Percentiles rank a stretch among this genome's conserved stretches.
phyloP scores from a whole-genome alignment of 2,113 vertebrate genomes.

The Brachionichthys hirsutus region DNA sequence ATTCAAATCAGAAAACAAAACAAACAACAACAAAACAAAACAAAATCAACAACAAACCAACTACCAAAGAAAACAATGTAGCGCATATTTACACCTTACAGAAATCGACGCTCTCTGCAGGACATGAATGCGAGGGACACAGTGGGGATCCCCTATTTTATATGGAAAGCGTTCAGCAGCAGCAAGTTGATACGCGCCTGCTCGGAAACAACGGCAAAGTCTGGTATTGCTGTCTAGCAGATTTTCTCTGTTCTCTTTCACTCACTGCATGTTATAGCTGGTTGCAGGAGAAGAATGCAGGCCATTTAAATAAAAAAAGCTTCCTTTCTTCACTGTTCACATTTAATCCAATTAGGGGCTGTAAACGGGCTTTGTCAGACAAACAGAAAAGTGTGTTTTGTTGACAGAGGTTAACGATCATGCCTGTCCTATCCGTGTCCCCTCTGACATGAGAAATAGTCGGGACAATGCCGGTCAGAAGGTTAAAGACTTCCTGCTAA shows the following conservation, averaged over 20 bases:
- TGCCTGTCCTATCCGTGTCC: slow-evolving; percentile 29
- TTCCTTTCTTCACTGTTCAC: slow-evolving; percentile 33
- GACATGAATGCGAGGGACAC: slow-evolving; percentile 54
- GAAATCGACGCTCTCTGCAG: slow-evolving; percentile 62
- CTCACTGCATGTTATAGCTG: slow-evolving; percentile 9
- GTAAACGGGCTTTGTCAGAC: slow-evolving; percentile 49
- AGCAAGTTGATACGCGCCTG: slow-evolving; percentile 34
- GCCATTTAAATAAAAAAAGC: slow-evolving; percentile 46
- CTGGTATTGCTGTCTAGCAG: slow-evolving; percentile 59
- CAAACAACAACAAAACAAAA: too few relatives aligned
- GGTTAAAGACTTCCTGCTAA: slow-evolving; percentile 68
- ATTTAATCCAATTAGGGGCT: slow-evolving; percentile 62
- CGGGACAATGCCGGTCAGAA: slow-evolving; percentile 53
- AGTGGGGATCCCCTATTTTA: slow-evolving; percentile 36
- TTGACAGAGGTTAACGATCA: slow-evolving; percentile 68
- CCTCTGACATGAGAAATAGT: slow-evolving; percentile 63
- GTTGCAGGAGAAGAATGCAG: slow-evolving; percentile 23
- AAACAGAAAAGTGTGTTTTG: slow-evolving; percentile 54
- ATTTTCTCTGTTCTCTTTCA: slow-evolving; percentile 20
- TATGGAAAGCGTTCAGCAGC: slow-evolving; percentile 36
- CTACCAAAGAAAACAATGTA: slow-evolving; percentile 73
- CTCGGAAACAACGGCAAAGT: slow-evolving; percentile 32
- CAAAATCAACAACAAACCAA: slow-evolving; percentile 70
- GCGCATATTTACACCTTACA: slow-evolving; percentile 80
- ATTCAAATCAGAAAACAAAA: slow-evolving; percentile 37